These are phyloP conservation scores for Brotogeris chrysoptera DNA, from an alignment of 2,797 vertebrate genomes.

Conservation along the genomic window DNA sequence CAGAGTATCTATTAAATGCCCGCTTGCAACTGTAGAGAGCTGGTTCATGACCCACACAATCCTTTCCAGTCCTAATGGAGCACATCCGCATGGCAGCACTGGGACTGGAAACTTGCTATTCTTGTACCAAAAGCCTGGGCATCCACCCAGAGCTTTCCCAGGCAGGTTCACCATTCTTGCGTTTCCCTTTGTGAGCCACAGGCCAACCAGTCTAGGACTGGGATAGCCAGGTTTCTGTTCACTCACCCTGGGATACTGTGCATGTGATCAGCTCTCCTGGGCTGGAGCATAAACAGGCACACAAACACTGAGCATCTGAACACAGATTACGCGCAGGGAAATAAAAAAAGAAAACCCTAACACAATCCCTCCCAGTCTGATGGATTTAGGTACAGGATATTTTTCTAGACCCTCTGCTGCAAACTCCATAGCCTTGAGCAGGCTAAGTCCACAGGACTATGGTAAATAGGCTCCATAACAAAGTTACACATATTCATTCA, in stretches of 20 bases:
- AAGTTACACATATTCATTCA: not conserved
- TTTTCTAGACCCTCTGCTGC: not conserved
- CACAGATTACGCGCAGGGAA: not conserved
- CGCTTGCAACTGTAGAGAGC: not conserved
- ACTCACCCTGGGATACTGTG: not conserved
- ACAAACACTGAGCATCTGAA: not conserved
- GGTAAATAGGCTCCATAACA: not conserved
- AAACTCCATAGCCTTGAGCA: not conserved
- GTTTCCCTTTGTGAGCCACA: not conserved
- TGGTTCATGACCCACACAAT: not conserved
- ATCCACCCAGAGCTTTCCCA: not conserved
- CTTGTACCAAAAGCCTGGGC: not conserved
- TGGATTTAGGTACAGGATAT: not conserved
- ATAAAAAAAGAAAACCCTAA: not conserved
- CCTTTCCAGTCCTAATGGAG: not conserved
- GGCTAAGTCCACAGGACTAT: not conserved
- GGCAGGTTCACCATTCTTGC: not conserved
- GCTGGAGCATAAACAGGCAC: not conserved
- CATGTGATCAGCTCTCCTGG: not conserved
- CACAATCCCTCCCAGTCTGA: not conserved
- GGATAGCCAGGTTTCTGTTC: not conserved
- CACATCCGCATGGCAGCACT: not conserved
- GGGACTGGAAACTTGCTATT: conserved; percentile 20
- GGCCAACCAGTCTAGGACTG: not conserved
- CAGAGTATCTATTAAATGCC: not conserved